phyloP scores from a whole-genome alignment of 1,140 invertebrate genomes.

The Trachymyrmex cornetzi region DNA sequence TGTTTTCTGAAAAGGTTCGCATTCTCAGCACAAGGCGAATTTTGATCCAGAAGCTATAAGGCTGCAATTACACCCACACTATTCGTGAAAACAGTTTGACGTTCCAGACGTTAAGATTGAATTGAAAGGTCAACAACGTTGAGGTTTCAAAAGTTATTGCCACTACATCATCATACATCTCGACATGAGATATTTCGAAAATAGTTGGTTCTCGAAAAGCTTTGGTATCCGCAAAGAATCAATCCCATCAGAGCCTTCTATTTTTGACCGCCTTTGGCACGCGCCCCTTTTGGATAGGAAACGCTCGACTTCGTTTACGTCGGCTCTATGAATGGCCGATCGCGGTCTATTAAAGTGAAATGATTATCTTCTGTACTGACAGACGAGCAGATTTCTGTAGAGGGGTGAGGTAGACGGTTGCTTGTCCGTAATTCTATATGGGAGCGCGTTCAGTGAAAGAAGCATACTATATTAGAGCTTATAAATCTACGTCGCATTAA shows the following conservation, averaged over 20 bases:
- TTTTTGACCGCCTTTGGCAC: constrained; percentile 62
- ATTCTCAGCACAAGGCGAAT: constrained; percentile 23
- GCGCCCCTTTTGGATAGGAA: constrained; percentile 60
- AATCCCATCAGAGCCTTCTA: constrained; percentile 25
- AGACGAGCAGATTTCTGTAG: constrained; percentile 50
- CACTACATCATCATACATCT: constrained; percentile 67
- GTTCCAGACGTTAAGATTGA: background rate
- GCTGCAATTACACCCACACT: constrained; percentile 46
- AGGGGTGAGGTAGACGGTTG: constrained; percentile 49
- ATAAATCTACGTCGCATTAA: constrained; percentile 62
- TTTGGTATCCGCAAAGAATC: constrained; percentile 13
- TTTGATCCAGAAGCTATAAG: constrained; percentile 62
- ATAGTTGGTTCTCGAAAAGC: constrained; percentile 13
- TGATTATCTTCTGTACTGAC: constrained; percentile 73
- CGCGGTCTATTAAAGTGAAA: constrained; percentile 78
- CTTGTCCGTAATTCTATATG: constrained; percentile 76
- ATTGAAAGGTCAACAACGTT: background rate
- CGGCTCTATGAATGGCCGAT: constrained; percentile 68
- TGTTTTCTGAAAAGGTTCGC: constrained; percentile 43
- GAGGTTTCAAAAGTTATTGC: constrained; percentile 18
- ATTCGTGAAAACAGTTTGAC: constrained; percentile 30
- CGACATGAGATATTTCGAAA: constrained; percentile 10
- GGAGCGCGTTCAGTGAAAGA: constrained; percentile 38
- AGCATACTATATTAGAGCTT: constrained; percentile 69
- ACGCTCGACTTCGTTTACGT: constrained; percentile 61